Conservation (phyloP, 2,113 vertebrate species). For the Tursiops truncatus region DNA sequence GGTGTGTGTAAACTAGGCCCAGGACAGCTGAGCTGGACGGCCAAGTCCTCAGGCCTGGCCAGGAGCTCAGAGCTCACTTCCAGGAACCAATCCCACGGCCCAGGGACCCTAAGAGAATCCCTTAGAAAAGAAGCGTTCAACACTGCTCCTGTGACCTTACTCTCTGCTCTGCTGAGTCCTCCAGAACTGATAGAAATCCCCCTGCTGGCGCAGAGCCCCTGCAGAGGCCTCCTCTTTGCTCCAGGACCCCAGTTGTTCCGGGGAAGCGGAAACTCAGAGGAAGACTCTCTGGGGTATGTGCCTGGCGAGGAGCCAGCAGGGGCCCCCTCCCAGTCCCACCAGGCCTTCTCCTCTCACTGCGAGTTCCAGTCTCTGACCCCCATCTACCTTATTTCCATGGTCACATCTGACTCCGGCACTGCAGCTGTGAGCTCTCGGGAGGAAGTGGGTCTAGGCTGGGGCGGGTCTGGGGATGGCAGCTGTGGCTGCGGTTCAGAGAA, state of each 20-base stretch:
- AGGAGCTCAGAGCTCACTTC: neutral
- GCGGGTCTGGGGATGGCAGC: neutral
- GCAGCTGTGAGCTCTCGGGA: neutral
- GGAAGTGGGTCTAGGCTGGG: neutral
- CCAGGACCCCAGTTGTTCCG: neutral
- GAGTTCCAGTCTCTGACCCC: neutral
- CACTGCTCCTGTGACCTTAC: neutral
- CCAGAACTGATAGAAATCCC: neutral
- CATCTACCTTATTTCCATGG: neutral
- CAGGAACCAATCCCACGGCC: neutral
- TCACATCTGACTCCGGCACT: neutral
- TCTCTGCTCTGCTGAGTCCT: neutral
- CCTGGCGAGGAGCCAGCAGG: neutral
- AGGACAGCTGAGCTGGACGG: neutral
- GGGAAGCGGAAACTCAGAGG: neutral
- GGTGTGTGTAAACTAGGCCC: neutral
- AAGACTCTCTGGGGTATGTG: neutral
- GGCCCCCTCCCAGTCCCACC: neutral
- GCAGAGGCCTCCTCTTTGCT: neutral
- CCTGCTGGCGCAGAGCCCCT: neutral
- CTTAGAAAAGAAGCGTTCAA: neutral
- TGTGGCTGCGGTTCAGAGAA: accelerated
- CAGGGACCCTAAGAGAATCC: neutral
- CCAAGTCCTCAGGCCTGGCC: neutral
- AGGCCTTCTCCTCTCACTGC: neutral